phyloP scores from a whole-genome alignment of 2,113 vertebrate genomes.

The Anarrhichthys ocellatus region DNA sequence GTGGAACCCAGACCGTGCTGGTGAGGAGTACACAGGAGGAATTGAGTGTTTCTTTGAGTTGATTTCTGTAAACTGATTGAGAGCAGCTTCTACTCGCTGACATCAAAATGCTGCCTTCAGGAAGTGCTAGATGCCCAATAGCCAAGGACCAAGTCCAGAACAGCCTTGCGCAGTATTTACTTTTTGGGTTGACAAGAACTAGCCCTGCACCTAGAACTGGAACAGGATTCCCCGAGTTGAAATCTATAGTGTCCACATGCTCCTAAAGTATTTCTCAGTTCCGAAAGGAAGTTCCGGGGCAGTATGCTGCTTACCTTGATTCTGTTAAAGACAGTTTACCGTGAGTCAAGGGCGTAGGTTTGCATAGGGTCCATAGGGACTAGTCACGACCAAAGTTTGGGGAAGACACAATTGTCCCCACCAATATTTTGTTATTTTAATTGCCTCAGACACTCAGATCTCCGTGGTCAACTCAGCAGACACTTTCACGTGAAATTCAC shows the following conservation, averaged over 20 bases:
- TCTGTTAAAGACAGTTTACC: slow-evolving; percentile 26
- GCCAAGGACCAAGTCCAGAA: neutral
- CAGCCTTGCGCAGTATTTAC: neutral
- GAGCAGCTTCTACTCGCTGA: too few relatives aligned
- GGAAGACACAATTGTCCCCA: too few relatives aligned
- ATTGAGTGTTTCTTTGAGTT: neutral
- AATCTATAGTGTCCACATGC: neutral
- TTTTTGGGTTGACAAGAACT: neutral
- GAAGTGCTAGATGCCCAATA: neutral
- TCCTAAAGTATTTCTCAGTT: neutral
- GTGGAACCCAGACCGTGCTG: neutral
- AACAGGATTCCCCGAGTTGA: neutral
- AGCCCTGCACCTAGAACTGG: neutral
- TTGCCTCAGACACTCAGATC: too few relatives aligned
- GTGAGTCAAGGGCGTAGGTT: neutral
- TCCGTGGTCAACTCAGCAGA: too few relatives aligned
- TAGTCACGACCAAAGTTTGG: too few relatives aligned
- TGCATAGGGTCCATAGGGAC: too few relatives aligned
- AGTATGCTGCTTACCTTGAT: neutral
- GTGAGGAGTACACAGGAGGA: neutral
- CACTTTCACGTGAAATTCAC: too few relatives aligned
- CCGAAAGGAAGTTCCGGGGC: neutral
- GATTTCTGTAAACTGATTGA: neutral
- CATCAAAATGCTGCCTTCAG: neutral
- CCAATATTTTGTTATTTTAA: too few relatives aligned